Evolutionary conservation across 2,113 vertebrate genomes (phyloP).

Genomic region (Oryzias javanicus): DNA sequence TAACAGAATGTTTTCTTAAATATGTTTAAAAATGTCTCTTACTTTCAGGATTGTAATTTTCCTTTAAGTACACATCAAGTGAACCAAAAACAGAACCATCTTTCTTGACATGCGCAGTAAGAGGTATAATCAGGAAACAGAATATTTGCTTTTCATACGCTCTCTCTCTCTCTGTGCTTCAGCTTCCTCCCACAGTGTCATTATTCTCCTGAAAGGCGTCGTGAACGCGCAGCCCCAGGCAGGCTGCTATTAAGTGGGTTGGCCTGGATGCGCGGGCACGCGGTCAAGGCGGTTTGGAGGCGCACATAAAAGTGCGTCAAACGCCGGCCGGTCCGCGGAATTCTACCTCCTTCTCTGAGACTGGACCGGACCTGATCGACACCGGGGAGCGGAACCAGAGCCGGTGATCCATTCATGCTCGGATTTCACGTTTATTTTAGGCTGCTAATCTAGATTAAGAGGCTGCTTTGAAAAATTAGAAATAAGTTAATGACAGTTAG

Average conservation of each 20-base stretch:
- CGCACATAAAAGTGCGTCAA: conserved; percentile 54
- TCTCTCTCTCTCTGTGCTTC: not conserved
- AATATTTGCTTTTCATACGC: conserved; percentile 3
- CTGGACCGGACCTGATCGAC: conserved; percentile 25
- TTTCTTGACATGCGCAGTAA: too few species aligned
- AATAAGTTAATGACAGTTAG: not conserved
- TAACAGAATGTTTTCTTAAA: too few species aligned
- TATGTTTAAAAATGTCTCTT: too few species aligned
- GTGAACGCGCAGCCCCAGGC: conserved; percentile 43
- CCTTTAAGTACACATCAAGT: too few species aligned
- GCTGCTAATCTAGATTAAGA: not conserved
- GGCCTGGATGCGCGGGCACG: conserved; percentile 48
- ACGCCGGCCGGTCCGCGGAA: conserved; percentile 15
- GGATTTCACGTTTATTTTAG: not conserved
- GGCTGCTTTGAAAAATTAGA: not conserved
- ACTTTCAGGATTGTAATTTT: too few species aligned
- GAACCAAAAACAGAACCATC: too few species aligned
- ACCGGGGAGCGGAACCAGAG: conserved; percentile 11
- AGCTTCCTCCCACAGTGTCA: not conserved
- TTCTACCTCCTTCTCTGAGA: conserved; percentile 6
- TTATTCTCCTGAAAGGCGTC: not conserved
- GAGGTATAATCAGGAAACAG: not conserved
- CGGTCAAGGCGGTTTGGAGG: conserved; percentile 1
- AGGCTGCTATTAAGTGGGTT: conserved; percentile 60
- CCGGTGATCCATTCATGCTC: conserved; percentile 1